Conservation (phyloP, 2,113 vertebrate genomes). For the Rhinogobius similis region DNA sequence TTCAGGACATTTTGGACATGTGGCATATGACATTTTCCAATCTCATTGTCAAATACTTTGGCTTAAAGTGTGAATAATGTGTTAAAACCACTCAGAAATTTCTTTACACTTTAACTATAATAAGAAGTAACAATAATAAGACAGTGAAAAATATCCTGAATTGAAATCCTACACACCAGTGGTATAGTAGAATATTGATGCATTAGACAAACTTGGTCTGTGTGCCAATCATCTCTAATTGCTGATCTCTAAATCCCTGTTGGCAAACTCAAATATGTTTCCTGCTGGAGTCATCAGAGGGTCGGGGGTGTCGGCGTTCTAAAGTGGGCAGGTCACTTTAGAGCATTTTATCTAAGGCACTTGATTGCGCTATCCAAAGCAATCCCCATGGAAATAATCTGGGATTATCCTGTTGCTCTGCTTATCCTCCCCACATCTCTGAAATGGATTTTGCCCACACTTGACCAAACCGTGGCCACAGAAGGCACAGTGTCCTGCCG, state of each 20-base stretch:
- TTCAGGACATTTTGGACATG: no score
- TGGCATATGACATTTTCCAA: no score
- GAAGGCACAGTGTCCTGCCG: conserved; percentile 19
- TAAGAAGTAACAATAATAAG: no score
- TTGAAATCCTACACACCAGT: no score
- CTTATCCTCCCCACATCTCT: conserved; percentile 58
- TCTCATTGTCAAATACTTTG: no score
- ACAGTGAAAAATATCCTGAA: no score
- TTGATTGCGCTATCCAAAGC: conserved; percentile 63
- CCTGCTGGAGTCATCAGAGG: background rate
- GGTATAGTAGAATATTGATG: no score
- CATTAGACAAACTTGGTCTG: background rate
- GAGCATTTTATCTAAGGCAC: conserved; percentile 63
- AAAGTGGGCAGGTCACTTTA: conserved; percentile 39
- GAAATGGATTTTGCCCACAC: conserved; percentile 67
- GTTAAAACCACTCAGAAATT: no score
- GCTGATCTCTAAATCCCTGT: background rate
- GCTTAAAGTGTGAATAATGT: no score
- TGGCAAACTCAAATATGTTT: background rate
- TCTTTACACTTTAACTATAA: no score
- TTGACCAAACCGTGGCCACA: conserved; percentile 37
- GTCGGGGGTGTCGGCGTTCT: background rate
- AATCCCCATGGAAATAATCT: conserved; percentile 72
- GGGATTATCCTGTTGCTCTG: conserved; percentile 66
- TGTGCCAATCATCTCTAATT: background rate